phyloP scores from a whole-genome alignment of 1,140 invertebrate species.

The Eupristina koningsbergeri region DNA sequence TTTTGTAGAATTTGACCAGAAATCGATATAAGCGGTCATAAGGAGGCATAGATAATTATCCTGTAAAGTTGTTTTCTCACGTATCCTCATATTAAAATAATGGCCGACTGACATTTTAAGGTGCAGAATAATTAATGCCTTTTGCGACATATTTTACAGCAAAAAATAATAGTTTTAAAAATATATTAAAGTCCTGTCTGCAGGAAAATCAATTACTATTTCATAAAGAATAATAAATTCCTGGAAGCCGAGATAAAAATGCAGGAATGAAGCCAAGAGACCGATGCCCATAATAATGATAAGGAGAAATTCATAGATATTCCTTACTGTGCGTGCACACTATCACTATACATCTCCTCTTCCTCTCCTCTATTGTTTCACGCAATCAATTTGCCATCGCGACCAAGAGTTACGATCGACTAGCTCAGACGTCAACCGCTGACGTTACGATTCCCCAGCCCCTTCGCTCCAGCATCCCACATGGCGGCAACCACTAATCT shows the following conservation, averaged over 20 bases:
- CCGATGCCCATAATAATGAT: conserved; percentile 23
- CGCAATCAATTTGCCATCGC: conserved; percentile 44
- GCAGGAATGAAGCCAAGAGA: not conserved
- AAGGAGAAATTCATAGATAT: conserved; percentile 31
- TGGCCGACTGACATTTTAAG: conserved; percentile 16
- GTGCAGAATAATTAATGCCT: conserved; percentile 19
- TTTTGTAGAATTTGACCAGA: not conserved
- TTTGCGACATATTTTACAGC: conserved; percentile 37
- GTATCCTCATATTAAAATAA: not conserved
- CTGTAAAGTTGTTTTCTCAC: not conserved
- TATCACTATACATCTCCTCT: conserved; percentile 5
- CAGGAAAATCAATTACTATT: conserved; percentile 42
- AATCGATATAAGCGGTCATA: not conserved
- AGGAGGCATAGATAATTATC: not conserved
- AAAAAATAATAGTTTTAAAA: conserved; percentile 21
- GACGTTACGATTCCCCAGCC: conserved; percentile 21
- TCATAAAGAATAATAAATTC: conserved; percentile 25
- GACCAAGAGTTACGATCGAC: conserved; percentile 32
- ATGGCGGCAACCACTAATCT: conserved; percentile 49
- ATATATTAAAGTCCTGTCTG: conserved; percentile 28
- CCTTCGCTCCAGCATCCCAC: no score
- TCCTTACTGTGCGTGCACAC: not conserved
- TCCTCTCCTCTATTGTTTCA: not conserved
- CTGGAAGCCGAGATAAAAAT: conserved; percentile 10
- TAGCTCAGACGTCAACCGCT: conserved; percentile 51